These are phyloP conservation scores for Argyrosomus japonicus DNA, from an alignment of 2,113 vertebrate genomes.

Conservation along the genomic window DNA sequence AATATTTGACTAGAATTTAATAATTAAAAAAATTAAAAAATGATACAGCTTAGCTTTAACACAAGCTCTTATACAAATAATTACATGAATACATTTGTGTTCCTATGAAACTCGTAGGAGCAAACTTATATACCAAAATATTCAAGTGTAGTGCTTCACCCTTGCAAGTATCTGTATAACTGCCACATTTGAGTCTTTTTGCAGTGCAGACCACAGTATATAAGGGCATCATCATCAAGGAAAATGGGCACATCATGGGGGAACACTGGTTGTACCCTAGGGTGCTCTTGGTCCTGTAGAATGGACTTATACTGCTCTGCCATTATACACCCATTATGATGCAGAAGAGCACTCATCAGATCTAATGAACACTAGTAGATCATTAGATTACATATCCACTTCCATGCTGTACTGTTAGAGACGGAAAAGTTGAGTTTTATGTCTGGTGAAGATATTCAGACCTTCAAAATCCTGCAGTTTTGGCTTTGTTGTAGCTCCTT, in stretches of 20 bases:
- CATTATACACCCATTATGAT: conserved; percentile 52
- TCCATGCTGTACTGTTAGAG: conserved; percentile 7
- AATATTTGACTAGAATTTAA: background rate
- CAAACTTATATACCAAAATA: background rate
- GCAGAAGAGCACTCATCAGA: conserved; percentile 40
- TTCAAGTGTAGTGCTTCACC: background rate
- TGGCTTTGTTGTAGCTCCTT: background rate
- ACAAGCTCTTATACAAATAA: background rate
- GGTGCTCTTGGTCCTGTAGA: conserved; percentile 50
- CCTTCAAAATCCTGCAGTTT: background rate
- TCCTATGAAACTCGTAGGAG: background rate
- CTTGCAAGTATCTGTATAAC: background rate
- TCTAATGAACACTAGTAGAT: conserved; percentile 58
- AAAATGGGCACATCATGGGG: conserved; percentile 30
- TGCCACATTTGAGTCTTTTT: background rate
- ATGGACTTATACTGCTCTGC: conserved; percentile 50
- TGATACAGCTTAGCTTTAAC: background rate
- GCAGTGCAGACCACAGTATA: background rate
- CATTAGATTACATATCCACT: conserved; percentile 52
- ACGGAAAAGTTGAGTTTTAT: conserved; percentile 1
- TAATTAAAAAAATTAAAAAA: background rate
- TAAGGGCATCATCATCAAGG: conserved; percentile 13
- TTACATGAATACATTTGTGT: background rate
- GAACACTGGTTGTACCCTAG: conserved; percentile 43
- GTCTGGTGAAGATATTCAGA: background rate